These are phyloP conservation scores for Cydia fagiglandana DNA, from an alignment of 1,140 invertebrate genomes.

Conservation along the genomic window DNA sequence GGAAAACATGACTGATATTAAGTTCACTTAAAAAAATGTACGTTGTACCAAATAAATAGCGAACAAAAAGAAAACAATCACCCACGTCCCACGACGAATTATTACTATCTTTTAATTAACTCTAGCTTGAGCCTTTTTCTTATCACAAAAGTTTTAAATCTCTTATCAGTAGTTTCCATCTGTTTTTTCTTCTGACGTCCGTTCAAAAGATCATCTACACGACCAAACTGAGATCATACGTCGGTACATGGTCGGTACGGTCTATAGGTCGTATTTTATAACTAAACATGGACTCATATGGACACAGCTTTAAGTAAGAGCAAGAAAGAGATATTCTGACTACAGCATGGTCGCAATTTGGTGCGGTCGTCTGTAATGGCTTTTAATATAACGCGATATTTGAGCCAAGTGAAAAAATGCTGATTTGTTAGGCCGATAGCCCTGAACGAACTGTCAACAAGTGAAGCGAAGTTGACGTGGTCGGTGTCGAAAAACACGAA, in stretches of 20 bases:
- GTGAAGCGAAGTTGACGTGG: conserved; percentile 2
- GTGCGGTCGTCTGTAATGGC: too few species aligned
- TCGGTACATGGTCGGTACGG: too few species aligned
- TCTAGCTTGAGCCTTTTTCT: not conserved
- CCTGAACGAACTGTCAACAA: not conserved
- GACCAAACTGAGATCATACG: not conserved
- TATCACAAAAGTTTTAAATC: conserved; percentile 11
- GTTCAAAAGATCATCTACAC: not conserved
- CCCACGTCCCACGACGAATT: not conserved
- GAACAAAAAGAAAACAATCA: not conserved
- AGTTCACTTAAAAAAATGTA: not conserved
- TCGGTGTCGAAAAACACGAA: not conserved
- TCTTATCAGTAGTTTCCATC: conserved; percentile 3
- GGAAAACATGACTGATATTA: not conserved
- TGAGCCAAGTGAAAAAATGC: too few species aligned
- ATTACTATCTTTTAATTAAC: too few species aligned
- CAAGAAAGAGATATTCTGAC: too few species aligned
- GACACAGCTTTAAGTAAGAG: too few species aligned
- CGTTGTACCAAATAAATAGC: not conserved
- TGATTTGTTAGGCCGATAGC: too few species aligned
- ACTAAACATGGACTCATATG: too few species aligned
- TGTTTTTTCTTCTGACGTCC: not conserved
- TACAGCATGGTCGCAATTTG: too few species aligned
- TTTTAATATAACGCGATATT: too few species aligned
- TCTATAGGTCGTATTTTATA: too few species aligned